Evolutionary conservation across 1,140 invertebrate species (phyloP).

Genomic region (Acromyrmex heyeri): DNA sequence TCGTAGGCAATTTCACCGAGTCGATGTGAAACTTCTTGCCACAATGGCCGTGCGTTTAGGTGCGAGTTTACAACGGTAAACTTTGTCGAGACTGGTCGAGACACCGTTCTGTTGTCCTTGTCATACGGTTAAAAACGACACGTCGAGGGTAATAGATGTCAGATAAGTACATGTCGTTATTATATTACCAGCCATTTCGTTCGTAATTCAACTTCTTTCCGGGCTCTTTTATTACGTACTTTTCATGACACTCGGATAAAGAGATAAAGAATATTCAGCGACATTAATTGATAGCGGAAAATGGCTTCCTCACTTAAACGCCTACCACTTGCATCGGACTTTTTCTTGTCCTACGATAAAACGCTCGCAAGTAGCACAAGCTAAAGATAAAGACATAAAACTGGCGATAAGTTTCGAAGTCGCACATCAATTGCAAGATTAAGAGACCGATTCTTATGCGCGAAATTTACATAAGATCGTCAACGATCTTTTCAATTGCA

Average conservation of each 20-base stretch:
- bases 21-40: slow-evolving; percentile 10
- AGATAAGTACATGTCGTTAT: neutral
- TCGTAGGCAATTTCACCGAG: slow-evolving; percentile 37
- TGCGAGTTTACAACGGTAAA: slow-evolving; percentile 22
- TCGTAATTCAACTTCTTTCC: slow-evolving; percentile 16
- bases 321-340: neutral
- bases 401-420: neutral
- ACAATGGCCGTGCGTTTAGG: slow-evolving; percentile 23
- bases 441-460: neutral
- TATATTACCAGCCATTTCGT: neutral
- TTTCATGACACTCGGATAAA: neutral
- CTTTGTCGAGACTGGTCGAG: neutral
- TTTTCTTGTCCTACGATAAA: neutral
- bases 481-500: neutral
- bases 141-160: neutral
- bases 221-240: slow-evolving; percentile 11
- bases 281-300: slow-evolving; percentile 21
- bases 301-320: neutral
- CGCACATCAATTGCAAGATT: neutral
- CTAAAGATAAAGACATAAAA: slow-evolving; percentile 2
- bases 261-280: slow-evolving; percentile 12
- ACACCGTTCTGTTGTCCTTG: neutral
- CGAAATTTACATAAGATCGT: neutral
- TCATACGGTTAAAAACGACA: neutral
- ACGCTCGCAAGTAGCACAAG: neutral